Evolutionary conservation across 2,888 invertebrate species (phyloP).

Genomic region (Eristalis arbustorum): DNA sequence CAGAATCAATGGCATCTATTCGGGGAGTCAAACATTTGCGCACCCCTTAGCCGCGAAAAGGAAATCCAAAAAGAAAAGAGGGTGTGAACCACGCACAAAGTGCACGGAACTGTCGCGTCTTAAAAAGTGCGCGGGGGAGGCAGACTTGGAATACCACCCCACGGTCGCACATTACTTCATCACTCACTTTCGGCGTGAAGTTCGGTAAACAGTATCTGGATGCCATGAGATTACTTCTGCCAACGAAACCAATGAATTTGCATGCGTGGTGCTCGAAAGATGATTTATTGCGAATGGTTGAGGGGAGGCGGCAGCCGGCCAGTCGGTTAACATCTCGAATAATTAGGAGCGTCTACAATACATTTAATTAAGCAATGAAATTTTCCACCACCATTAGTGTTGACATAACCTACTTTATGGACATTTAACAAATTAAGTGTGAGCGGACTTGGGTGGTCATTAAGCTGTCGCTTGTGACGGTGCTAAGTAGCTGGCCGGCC

Average conservation of each 20-base stretch:
- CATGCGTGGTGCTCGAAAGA: slow-evolving; percentile 14
- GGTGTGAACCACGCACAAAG: slow-evolving; percentile 21
- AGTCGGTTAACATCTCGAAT: slow-evolving; percentile 26
- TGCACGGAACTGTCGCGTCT: background rate
- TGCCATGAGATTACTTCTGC: slow-evolving; percentile 21
- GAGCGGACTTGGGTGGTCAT: slow-evolving; percentile 17
- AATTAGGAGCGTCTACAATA: slow-evolving; percentile 32
- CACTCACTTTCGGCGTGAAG: slow-evolving; percentile 26
- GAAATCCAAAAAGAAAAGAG: slow-evolving; percentile 4
- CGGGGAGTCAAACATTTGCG: background rate
- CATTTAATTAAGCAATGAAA: slow-evolving; percentile 49
- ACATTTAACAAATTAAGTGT: slow-evolving; percentile 47
- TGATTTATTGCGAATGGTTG: slow-evolving; percentile 28
- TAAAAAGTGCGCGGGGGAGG: background rate
- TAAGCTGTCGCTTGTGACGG: slow-evolving; percentile 14
- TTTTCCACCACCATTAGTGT: slow-evolving; percentile 43
- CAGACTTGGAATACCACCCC: slow-evolving; percentile 6
- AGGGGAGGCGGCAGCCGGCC: background rate
- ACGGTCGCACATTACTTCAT: slow-evolving; percentile 23
- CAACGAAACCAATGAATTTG: slow-evolving; percentile 36
- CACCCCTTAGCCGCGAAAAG: background rate
- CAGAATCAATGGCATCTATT: slow-evolving; percentile 33
- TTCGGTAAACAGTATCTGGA: slow-evolving; percentile 37
- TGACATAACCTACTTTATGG: slow-evolving; percentile 43
- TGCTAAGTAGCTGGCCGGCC: background rate